Base-by-base conservation (phyloP, 2,888 invertebrate species). In the Euproctis similis region DNA sequence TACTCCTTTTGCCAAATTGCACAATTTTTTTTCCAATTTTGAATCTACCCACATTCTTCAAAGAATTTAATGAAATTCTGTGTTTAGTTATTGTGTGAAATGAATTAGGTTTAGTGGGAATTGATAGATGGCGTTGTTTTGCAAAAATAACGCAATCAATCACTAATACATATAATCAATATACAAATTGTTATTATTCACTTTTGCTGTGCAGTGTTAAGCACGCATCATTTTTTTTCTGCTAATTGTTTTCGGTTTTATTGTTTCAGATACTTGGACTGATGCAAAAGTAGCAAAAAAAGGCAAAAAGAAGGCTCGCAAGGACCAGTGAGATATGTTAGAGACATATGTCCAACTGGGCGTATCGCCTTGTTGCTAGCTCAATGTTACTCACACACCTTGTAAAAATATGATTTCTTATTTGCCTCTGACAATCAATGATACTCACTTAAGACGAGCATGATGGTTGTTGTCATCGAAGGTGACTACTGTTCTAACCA, bases 271-370 rank as follows among this genome's bases (percentile, higher is more conserved):
- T 71, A 82, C 88, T 14, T 92, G 92, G 92, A 89, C 90, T 47
- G 92, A 93, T 59, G 87, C 92, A 9, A 92, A 92, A 66, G 86
- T 86, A 34, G 81, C 87, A 30, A 92, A 91, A 71, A 92, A 92
- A 59, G 87, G 87, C 73, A 92, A 92, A 87, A 92, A 91, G 85
- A 92, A 91, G 81, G 88, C 87, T 36, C 89, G 92, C 60, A 89
- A 90, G 63, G 91, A 91, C 58, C 89, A 90, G 76, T 90, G 87
- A 88, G 61, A 52, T 59, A 64, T 65, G 56, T 33, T 31, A 31
- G 39, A 26, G 43, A 33, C 57, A 59, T 62, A 63, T 64, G 64
- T 62, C 56, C 59, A 49, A 56, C 52, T 36, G 60, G 63, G 62
- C 46, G 45, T 36, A 24, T 24, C 38, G 54, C 59, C 57, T 61